Conservation (phyloP, 2,888 invertebrate genomes). For the Dryomyza anilis region DNA sequence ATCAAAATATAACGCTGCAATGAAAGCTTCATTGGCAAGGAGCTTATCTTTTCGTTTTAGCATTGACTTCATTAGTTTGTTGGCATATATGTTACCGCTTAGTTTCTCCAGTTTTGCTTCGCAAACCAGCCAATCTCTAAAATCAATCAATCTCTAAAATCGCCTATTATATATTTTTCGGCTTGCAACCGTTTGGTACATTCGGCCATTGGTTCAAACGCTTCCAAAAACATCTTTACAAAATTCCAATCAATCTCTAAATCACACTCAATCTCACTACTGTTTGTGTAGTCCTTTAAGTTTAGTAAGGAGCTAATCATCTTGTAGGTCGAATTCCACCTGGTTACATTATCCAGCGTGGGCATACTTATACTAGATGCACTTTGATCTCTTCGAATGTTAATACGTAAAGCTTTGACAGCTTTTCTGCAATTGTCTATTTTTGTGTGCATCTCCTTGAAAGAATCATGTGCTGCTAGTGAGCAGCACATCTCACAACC, state of each 20-base stretch:
- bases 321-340: background rate
- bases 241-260: no score
- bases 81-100: background rate
- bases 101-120: conserved; percentile 28
- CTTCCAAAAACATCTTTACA: background rate
- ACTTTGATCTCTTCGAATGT: background rate
- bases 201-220: conserved; percentile 21
- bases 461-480: background rate
- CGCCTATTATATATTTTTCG: no score
- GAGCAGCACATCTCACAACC: no score
- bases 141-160: no score
- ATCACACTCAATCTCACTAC: background rate
- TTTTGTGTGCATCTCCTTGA: background rate
- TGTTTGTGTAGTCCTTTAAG: background rate
- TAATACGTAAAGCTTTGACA: background rate
- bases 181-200: conserved; percentile 11
- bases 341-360: background rate
- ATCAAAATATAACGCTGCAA: conserved; percentile 34
- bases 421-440: background rate
- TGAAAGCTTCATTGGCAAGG: conserved; percentile 30
- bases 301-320: background rate
- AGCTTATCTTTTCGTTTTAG: conserved; percentile 19
- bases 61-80: conserved; percentile 6
- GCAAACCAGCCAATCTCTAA: conserved; percentile 17
- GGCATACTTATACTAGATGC: background rate